A percentile compares a stretch with the other conserved stretches of the same genome.
phyloP scores from a whole-genome alignment of 2,888 invertebrate genomes.

The Herminia tarsipennalis region DNA sequence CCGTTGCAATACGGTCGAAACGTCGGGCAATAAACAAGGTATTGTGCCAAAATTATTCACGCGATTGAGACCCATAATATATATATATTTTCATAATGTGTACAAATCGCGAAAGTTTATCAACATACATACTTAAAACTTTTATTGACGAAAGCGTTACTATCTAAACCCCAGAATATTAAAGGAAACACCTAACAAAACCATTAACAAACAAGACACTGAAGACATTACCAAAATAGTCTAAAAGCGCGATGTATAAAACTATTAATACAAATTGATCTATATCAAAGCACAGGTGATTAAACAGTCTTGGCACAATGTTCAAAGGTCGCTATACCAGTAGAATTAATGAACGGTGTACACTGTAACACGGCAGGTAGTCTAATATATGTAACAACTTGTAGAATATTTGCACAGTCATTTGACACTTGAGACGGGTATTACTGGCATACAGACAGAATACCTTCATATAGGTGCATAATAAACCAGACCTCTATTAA shows the following conservation, averaged over 20 bases:
- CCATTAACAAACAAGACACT: background rate
- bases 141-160: too few species aligned
- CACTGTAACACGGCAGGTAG: conserved; percentile 6
- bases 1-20: too few species aligned
- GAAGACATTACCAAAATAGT: background rate
- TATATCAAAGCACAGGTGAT: conserved; percentile 11
- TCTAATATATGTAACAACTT: conserved; percentile 13
- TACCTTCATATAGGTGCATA: too few species aligned
- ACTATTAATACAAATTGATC: conserved; percentile 8
- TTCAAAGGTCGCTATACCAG: conserved; percentile 29
- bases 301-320: conserved; percentile 26
- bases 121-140: too few species aligned
- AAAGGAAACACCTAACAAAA: background rate
- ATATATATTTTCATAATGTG: too few species aligned
- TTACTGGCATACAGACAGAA: too few species aligned
- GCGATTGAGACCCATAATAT: too few species aligned
- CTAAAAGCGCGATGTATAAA: background rate
- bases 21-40: too few species aligned
- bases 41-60: too few species aligned
- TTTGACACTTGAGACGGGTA: conserved; percentile 13
- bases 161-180: too few species aligned
- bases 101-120: too few species aligned
- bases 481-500: too few species aligned
- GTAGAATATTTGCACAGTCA: conserved; percentile 34
- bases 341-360: background rate